These are phyloP conservation scores for Anoplius nigerrimus DNA, from an alignment of 2,888 invertebrate species.

Conservation along the genomic window DNA sequence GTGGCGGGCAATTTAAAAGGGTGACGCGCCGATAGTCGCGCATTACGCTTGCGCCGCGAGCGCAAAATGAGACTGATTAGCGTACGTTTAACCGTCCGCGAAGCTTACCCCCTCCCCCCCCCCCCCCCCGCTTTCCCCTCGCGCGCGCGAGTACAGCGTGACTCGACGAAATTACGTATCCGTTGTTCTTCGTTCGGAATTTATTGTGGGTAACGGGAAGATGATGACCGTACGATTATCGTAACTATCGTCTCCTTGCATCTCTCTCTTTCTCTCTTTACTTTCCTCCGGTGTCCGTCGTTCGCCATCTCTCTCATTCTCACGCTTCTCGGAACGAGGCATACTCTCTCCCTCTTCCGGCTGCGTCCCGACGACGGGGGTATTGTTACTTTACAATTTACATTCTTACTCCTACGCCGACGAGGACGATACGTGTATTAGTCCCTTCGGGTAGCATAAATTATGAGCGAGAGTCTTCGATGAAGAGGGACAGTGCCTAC, in stretches of 20 bases:
- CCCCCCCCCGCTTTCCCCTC: conserved; percentile 10
- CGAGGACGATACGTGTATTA: conserved; percentile 21
- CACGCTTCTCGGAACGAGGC: not conserved
- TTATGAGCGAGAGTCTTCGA: too few species aligned
- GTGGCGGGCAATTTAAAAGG: not conserved
- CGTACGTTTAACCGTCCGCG: not conserved
- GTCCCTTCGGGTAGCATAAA: too few species aligned
- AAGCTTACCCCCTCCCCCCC: not conserved
- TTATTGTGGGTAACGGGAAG: conserved; percentile 56
- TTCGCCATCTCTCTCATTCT: conserved; percentile 1
- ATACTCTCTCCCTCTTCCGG: conserved; percentile 23
- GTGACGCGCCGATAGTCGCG: not conserved
- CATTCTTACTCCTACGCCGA: conserved; percentile 41
- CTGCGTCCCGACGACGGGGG: conserved; percentile 30
- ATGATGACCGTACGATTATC: conserved; percentile 56
- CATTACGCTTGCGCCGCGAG: not conserved
- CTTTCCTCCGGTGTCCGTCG: not conserved
- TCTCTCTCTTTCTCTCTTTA: conserved; percentile 20
- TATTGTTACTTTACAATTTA: conserved; percentile 49
- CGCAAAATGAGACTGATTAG: too few species aligned
- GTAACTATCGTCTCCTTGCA: conserved; percentile 47
- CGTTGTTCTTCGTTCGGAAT: conserved; percentile 55
- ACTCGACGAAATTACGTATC: conserved; percentile 52
- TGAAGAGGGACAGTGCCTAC: too few species aligned
- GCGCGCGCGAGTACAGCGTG: conserved; percentile 43